Conservation (phyloP, 2,888 invertebrate genomes). For the Pediacus dermestoides region DNA sequence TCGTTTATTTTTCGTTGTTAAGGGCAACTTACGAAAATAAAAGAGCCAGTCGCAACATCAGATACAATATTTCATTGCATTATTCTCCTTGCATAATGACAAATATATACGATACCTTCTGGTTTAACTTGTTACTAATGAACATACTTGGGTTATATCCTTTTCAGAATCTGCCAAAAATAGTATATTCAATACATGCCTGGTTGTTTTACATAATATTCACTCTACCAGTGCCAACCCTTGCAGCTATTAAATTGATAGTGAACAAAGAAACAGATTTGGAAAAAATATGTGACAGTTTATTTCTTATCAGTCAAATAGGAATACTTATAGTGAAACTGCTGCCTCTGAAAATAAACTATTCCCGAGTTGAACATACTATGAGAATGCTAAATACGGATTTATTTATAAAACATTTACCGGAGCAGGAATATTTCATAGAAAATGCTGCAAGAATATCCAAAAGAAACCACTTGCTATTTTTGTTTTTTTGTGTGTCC, state of each 20-base stretch:
- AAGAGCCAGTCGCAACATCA: too few species aligned
- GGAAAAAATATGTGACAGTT: neutral
- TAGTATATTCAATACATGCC: conserved; percentile 5
- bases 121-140: conserved; percentile 3
- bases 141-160: conserved; percentile 10
- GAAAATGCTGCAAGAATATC: conserved; percentile 7
- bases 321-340: conserved; percentile 1
- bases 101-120: conserved; percentile 5
- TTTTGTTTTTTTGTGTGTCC: conserved; percentile 3
- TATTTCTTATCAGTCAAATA: conserved; percentile 2
- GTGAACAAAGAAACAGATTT: neutral
- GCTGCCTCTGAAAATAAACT: conserved; percentile 6
- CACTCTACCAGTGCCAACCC: conserved; percentile 5
- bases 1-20: too few species aligned
- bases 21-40: too few species aligned
- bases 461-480: conserved; percentile 6
- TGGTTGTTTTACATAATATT: conserved; percentile 3
- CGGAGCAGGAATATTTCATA: conserved; percentile 6
- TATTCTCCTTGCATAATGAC: too few species aligned
- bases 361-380: neutral
- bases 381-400: conserved; percentile 1
- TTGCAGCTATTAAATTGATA: neutral
- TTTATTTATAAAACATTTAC: neutral
- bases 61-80: neutral
- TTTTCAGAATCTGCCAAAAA: neutral